Evolutionary conservation across 2,113 vertebrate species (phyloP).

Genomic region (Peromyscus polionotus): DNA sequence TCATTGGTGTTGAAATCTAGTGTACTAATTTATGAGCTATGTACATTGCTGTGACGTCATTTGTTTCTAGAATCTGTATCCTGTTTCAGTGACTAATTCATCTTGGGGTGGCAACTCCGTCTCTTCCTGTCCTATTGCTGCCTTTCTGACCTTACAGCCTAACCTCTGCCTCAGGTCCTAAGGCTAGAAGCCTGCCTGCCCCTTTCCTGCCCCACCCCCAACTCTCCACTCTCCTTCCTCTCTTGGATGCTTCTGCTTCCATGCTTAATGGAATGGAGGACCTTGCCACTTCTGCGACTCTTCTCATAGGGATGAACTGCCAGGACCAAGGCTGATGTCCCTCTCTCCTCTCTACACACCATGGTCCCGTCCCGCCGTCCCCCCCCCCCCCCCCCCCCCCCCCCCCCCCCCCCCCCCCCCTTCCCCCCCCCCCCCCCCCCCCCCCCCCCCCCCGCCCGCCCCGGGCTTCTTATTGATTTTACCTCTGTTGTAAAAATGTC

Average conservation of each 20-base stretch:
- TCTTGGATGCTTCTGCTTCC: not conserved
- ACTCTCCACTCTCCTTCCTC: not conserved
- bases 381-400: too few species aligned
- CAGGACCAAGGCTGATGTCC: not conserved
- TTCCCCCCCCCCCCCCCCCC: too few species aligned
- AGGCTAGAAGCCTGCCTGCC: not conserved
- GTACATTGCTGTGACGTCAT: not conserved
- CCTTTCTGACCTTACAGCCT: not conserved
- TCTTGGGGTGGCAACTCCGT: not conserved
- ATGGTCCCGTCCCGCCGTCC: not conserved
- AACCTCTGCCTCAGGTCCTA: not conserved
- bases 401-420: too few species aligned
- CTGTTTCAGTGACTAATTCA: conserved; percentile 10
- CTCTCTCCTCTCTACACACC: not conserved
- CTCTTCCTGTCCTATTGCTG: not conserved
- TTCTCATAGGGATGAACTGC: not conserved
- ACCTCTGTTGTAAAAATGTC: not conserved
- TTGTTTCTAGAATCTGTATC: not conserved
- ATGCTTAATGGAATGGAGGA: not conserved
- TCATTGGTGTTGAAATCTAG: not conserved
- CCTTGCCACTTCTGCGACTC: not conserved
- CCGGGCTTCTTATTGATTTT: not conserved
- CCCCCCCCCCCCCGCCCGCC: too few species aligned
- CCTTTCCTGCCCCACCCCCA: not conserved
- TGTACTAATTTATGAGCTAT: not conserved